These are phyloP conservation scores for Nemoura dubitans DNA, from an alignment of 2,888 invertebrate species.

Conservation along the genomic window DNA sequence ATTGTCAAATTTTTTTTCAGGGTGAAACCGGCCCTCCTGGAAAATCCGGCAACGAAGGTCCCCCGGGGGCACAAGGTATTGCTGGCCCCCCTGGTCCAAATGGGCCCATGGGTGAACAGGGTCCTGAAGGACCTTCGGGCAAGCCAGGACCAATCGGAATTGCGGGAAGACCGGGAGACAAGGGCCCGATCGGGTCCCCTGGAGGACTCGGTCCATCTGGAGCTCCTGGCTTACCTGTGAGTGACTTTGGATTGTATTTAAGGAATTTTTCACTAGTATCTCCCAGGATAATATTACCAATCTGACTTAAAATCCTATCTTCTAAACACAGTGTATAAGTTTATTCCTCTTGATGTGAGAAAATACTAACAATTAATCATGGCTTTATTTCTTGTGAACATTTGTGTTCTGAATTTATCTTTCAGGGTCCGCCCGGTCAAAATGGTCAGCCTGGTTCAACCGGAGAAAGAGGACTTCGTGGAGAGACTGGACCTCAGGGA, in stretches of 20 bases:
- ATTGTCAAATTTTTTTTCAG: slow-evolving; percentile 56
- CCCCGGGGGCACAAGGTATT: slow-evolving; percentile 73
- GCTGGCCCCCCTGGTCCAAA: slow-evolving; percentile 73
- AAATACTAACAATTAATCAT: too few species aligned
- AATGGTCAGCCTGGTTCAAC: slow-evolving; percentile 73
- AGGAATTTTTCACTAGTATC: background rate
- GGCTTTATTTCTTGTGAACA: too few species aligned
- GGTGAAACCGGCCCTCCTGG: slow-evolving; percentile 79
- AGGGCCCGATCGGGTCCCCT: slow-evolving; percentile 73
- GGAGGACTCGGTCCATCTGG: slow-evolving; percentile 74
- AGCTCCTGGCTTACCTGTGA: slow-evolving; percentile 74
- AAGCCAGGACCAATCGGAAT: slow-evolving; percentile 78
- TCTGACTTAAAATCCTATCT: background rate
- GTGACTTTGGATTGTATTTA: slow-evolving; percentile 45
- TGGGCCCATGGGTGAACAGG: slow-evolving; percentile 69
- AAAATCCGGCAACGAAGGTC: slow-evolving; percentile 77
- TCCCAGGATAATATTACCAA: background rate
- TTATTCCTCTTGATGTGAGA: too few species aligned
- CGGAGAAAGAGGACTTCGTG: slow-evolving; percentile 77
- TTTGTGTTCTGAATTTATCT: slow-evolving; percentile 40
- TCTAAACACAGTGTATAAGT: background rate
- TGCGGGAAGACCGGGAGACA: slow-evolving; percentile 78
- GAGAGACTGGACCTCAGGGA: slow-evolving; percentile 79
- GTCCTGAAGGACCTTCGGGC: slow-evolving; percentile 70
- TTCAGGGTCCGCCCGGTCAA: slow-evolving; percentile 74